Conservation (phyloP, 2,797 vertebrate species). For the Chiroxiphia lanceolata region DNA sequence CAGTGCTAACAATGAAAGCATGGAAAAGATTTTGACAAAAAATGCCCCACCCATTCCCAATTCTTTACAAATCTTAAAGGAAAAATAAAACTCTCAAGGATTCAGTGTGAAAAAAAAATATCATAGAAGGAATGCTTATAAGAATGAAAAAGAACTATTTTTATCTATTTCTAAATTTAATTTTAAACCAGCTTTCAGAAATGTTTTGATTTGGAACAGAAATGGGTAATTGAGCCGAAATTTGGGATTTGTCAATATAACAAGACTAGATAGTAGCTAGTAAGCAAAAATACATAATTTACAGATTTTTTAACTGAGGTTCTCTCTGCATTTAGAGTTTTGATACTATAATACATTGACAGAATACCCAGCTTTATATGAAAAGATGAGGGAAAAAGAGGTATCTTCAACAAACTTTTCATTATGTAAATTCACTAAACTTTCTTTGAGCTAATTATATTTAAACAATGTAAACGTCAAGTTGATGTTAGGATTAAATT, state of each 20-base stretch:
- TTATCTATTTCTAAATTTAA: background rate
- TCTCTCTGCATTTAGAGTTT: background rate
- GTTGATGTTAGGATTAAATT: slow-evolving; percentile 22
- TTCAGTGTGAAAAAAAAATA: background rate
- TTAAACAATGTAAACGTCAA: background rate
- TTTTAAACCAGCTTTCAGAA: background rate
- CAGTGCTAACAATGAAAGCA: background rate
- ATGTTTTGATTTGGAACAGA: background rate
- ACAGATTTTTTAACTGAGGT: background rate
- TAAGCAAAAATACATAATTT: background rate
- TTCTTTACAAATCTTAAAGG: background rate
- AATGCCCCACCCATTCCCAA: background rate
- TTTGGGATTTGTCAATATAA: background rate
- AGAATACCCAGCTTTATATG: background rate
- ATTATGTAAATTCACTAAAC: slow-evolving; percentile 11
- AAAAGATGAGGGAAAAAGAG: background rate
- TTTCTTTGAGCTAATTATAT: background rate
- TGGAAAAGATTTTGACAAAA: background rate
- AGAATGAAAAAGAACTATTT: background rate
- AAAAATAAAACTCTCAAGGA: background rate
- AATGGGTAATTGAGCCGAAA: background rate
- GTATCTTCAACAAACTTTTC: background rate
- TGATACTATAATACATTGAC: background rate
- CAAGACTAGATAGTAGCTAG: background rate
- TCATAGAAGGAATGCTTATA: background rate